Evolutionary conservation across 2,113 vertebrate species (phyloP).

Genomic region (Triplophysa dalaica): DNA sequence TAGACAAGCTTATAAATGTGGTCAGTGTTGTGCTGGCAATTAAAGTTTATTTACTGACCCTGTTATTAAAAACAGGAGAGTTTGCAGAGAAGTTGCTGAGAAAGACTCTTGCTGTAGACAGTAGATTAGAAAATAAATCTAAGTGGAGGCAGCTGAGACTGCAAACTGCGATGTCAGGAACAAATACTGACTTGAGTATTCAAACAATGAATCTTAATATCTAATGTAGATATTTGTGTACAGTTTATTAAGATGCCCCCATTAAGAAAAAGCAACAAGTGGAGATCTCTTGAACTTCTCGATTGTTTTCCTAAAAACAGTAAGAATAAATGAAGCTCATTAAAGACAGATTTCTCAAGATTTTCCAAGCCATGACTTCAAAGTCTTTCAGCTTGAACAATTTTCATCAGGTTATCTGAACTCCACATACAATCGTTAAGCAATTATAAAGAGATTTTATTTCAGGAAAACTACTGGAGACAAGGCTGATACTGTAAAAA

Average conservation of each 20-base stretch:
- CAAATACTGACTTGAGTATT: not conserved
- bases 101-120: not conserved
- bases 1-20: conserved; percentile 7
- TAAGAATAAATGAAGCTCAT: too few relatives aligned
- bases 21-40: conserved; percentile 17
- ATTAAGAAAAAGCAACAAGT: too few relatives aligned
- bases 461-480: too few relatives aligned
- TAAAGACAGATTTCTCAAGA: too few relatives aligned
- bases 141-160: not conserved
- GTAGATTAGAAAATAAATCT: conserved; percentile 12
- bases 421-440: too few relatives aligned
- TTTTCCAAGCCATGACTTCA: too few relatives aligned
- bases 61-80: conserved; percentile 13
- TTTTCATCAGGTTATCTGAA: too few relatives aligned
- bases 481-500: too few relatives aligned
- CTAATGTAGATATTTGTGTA: not conserved
- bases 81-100: not conserved
- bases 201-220: conserved; percentile 12
- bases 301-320: too few relatives aligned
- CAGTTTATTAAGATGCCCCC: not conserved
- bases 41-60: not conserved
- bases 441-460: too few relatives aligned
- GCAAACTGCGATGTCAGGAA: not conserved
- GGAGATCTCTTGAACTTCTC: too few relatives aligned
- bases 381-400: too few relatives aligned